These are phyloP conservation scores for Drosophila heteroneura DNA, from an alignment of 2,888 invertebrate genomes.

Conservation along the genomic window DNA sequence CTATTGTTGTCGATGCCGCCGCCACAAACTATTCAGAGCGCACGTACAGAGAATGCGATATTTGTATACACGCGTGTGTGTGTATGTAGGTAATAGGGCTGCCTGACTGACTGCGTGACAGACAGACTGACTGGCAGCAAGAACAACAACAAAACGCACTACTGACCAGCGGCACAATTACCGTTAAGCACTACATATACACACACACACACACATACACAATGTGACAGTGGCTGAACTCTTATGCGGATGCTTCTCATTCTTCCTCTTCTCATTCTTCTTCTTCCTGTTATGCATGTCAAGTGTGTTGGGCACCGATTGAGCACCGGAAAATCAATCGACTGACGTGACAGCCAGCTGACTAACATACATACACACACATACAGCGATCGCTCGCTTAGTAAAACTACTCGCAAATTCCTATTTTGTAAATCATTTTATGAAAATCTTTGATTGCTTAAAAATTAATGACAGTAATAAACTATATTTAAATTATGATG, in stretches of 20 bases:
- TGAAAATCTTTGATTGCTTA: background rate
- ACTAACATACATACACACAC: conserved; percentile 32
- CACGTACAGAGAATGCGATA: conserved; percentile 36
- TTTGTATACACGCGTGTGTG: conserved; percentile 17
- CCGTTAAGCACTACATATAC: conserved; percentile 62
- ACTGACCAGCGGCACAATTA: conserved; percentile 73
- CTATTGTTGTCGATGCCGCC: conserved; percentile 60
- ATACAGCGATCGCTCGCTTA: background rate
- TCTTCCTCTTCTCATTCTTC: conserved; percentile 41
- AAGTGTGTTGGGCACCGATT: conserved; percentile 56
- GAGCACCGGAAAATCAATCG: conserved; percentile 76
- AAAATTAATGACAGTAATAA: background rate
- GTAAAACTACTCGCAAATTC: background rate
- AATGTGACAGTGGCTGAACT: conserved; percentile 59
- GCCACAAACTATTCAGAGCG: conserved; percentile 61
- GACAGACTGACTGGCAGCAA: conserved; percentile 38
- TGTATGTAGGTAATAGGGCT: conserved; percentile 74
- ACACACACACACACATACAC: conserved; percentile 5
- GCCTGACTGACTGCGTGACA: conserved; percentile 31
- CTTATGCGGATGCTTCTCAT: conserved; percentile 11
- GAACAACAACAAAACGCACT: conserved; percentile 48
- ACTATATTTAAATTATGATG: background rate
- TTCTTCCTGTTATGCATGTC: conserved; percentile 66
- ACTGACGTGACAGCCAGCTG: conserved; percentile 57
- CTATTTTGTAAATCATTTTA: background rate